Conservation (phyloP, 1,140 invertebrate genomes). For the Aphaenogaster ashmeadi region DNA sequence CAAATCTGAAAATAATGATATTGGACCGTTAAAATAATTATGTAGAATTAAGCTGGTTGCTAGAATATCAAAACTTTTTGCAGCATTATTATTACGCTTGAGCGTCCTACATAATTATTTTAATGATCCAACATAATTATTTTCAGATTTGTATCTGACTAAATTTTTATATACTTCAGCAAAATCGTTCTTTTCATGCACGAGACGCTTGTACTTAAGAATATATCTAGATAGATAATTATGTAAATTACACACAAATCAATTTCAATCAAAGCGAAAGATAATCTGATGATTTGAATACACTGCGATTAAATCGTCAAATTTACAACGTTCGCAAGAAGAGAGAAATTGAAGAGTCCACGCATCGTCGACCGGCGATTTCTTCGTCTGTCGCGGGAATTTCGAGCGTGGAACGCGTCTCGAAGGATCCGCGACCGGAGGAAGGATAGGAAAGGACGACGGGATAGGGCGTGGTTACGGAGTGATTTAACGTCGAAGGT, state of each 20-base stretch:
- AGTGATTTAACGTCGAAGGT: constrained; percentile 86
- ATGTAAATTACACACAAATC: not conserved
- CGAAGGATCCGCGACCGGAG: constrained; percentile 47
- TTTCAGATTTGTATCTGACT: no score
- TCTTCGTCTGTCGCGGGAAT: not conserved
- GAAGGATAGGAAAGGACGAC: constrained; percentile 66
- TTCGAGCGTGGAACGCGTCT: constrained; percentile 22
- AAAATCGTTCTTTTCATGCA: no score
- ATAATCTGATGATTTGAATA: not conserved
- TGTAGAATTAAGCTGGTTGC: no score
- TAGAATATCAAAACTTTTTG: no score
- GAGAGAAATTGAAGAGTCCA: not conserved
- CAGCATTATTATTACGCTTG: no score
- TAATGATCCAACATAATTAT: no score
- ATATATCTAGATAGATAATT: not conserved
- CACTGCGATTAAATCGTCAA: not conserved
- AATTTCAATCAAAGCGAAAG: not conserved
- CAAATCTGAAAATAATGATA: no score
- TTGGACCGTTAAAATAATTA: no score
- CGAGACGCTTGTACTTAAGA: not conserved
- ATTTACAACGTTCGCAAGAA: not conserved
- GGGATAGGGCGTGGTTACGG: constrained; percentile 83
- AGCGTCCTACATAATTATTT: no score
- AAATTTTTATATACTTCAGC: no score
- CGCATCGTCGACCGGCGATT: not conserved